phyloP scores from a whole-genome alignment of 2,797 vertebrate genomes.

The Cercopithecus hamlyni region DNA sequence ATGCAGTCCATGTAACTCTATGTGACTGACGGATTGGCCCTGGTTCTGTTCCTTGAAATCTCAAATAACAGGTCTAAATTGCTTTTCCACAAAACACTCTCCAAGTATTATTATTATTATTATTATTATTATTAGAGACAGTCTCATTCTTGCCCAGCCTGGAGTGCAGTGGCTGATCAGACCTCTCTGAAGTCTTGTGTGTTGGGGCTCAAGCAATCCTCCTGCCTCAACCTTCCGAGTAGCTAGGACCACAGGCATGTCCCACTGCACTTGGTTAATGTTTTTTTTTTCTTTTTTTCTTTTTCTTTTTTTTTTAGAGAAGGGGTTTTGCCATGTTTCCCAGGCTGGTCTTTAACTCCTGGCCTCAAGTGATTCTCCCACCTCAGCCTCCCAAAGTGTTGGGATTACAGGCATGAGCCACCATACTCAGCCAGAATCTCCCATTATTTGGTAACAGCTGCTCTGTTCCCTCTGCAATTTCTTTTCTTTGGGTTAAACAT shows the following conservation, averaged over 20 bases:
- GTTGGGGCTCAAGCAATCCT: neutral
- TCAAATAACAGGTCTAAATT: neutral
- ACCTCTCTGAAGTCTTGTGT: neutral
- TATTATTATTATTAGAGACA: too few species aligned
- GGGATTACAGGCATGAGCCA: neutral
- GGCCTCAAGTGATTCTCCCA: neutral
- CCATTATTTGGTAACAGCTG: neutral
- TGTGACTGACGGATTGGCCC: neutral
- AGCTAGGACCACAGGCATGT: neutral
- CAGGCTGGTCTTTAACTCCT: neutral
- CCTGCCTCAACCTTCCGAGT: neutral
- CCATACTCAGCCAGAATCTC: neutral
- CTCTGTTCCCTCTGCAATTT: neutral
- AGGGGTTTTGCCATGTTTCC: neutral
- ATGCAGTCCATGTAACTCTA: neutral
- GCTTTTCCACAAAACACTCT: neutral
- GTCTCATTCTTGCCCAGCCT: neutral
- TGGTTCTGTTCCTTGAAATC: neutral
- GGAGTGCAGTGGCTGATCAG: neutral
- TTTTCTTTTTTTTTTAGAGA: neutral
- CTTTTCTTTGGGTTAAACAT: neutral
- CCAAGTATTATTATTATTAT: too few species aligned
- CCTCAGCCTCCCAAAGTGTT: neutral
- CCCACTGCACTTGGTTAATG: neutral
- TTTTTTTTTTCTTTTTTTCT: neutral